phyloP scores from a whole-genome alignment of 2,797 vertebrate genomes.

The Peromyscus nudipes region DNA sequence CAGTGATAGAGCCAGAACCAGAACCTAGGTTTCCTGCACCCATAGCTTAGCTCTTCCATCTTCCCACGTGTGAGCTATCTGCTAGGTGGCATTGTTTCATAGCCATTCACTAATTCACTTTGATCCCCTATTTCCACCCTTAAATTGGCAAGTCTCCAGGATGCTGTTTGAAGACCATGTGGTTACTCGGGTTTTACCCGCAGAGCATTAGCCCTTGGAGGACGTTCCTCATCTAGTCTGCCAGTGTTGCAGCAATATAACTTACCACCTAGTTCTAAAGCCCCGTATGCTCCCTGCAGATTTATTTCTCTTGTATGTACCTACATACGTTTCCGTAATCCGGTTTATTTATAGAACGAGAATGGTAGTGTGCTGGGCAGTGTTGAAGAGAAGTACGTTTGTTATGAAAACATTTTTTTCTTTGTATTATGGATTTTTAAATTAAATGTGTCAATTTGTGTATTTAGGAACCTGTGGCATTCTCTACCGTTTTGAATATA shows the following conservation, averaged over 20 bases:
- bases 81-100: background rate
- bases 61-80: background rate
- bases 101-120: background rate
- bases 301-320: background rate
- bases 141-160: background rate
- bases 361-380: background rate
- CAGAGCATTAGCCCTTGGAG: background rate
- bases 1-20: background rate
- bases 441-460: background rate
- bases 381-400: conserved; percentile 5
- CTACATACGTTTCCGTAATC: background rate
- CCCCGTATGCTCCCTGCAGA: background rate
- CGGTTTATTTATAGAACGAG: background rate
- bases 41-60: background rate
- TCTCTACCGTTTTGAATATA: background rate
- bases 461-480: background rate
- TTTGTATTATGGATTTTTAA: background rate
- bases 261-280: background rate
- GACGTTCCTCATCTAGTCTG: background rate
- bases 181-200: background rate
- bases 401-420: background rate
- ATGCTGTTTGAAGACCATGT: background rate
- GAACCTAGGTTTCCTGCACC: background rate
- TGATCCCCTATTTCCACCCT: accelerated
- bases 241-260: background rate